Evolutionary conservation across 64 coral and sea anemone species (phyloP).

Genomic region (Actinia tenebrosa): DNA sequence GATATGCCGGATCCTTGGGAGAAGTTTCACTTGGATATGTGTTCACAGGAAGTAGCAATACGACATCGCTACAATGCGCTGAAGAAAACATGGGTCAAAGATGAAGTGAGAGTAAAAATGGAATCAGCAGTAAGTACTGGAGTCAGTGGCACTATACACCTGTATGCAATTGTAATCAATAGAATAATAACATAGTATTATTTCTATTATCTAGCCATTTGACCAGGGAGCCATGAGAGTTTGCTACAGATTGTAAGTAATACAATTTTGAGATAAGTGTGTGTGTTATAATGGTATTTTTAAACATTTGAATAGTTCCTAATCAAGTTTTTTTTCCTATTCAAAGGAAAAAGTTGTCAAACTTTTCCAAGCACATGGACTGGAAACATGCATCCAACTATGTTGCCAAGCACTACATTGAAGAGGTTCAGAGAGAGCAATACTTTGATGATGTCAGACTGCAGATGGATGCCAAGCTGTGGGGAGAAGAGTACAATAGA

Average conservation of each 20-base stretch:
- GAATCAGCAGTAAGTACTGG: conserved; percentile 66
- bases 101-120: conserved; percentile 97
- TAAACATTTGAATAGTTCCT: too few species aligned
- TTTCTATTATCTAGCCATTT: conserved; percentile 76
- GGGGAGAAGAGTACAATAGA: conserved; percentile 97
- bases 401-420: conserved; percentile 90
- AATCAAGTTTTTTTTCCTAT: not conserved
- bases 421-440: conserved; percentile 61
- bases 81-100: conserved; percentile 92
- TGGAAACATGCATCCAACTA: conserved; percentile 99
- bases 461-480: conserved; percentile 99
- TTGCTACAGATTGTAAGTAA: conserved; percentile 93
- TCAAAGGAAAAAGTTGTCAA: conserved; percentile 93
- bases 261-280: too few species aligned
- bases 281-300: too few species aligned
- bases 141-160: not conserved
- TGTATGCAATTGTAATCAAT: not conserved
- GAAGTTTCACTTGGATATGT: conserved; percentile 85
- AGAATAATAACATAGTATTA: not conserved
- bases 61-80: conserved; percentile 93
- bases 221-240: conserved; percentile 97
- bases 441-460: conserved; percentile 95
- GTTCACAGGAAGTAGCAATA: conserved; percentile 63
- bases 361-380: conserved; percentile 88
- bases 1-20: conserved; percentile 90